Evolutionary conservation across 2,888 invertebrate genomes (phyloP).

Genomic region (Leptinotarsa rubiginosa): DNA sequence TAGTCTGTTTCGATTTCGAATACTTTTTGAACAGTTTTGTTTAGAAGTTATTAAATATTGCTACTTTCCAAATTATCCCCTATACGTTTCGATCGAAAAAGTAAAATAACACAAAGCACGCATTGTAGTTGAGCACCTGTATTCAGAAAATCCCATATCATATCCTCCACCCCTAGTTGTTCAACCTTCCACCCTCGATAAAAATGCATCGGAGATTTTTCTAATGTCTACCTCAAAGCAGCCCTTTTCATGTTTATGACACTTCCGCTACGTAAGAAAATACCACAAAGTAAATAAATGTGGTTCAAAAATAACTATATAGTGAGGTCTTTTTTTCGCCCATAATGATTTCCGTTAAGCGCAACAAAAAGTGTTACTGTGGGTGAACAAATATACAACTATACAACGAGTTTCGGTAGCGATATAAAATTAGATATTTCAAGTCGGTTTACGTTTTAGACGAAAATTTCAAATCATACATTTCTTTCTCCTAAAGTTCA

Average conservation of each 20-base stretch:
- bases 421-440: slow-evolving; percentile 1
- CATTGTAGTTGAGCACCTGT: neutral
- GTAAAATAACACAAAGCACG: neutral
- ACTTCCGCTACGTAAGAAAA: slow-evolving; percentile 35
- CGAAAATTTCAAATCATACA: too few species aligned
- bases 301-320: slow-evolving; percentile 39
- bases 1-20: too few species aligned
- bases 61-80: too few species aligned
- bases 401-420: slow-evolving; percentile 27
- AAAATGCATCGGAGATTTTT: slow-evolving; percentile 8
- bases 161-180: neutral
- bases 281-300: slow-evolving; percentile 41
- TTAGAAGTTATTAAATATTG: too few species aligned
- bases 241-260: slow-evolving; percentile 21
- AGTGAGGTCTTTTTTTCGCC: slow-evolving; percentile 32
- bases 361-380: slow-evolving; percentile 23
- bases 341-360: slow-evolving; percentile 40
- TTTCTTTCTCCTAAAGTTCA: too few species aligned
- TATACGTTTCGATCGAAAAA: neutral
- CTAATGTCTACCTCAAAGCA: slow-evolving; percentile 8
- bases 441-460: neutral
- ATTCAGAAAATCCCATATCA: neutral
- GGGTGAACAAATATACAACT: neutral
- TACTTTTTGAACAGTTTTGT: too few species aligned
- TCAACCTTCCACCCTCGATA: slow-evolving; percentile 11